phyloP scores from a whole-genome alignment of 2,113 vertebrate species.

The Lepus timidus region DNA sequence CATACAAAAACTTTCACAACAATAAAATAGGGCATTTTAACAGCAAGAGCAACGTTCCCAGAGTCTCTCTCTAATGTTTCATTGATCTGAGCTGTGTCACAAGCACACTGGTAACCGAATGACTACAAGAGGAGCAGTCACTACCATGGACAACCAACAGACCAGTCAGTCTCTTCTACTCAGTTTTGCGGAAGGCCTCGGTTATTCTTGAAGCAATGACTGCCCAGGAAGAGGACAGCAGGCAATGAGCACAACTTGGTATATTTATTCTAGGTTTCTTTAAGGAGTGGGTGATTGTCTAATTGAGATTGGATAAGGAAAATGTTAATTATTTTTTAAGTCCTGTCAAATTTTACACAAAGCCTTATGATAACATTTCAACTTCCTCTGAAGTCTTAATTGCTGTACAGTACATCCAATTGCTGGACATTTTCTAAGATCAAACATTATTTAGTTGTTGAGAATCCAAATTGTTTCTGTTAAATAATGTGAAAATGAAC shows the following conservation, averaged over 20 bases:
- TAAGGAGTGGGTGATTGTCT: not conserved
- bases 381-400: constrained; percentile 16
- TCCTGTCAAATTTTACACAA: not conserved
- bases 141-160: not conserved
- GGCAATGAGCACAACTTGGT: not conserved
- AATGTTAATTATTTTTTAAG: not conserved
- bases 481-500: constrained; percentile 25
- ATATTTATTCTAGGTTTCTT: not conserved
- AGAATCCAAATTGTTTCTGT: not conserved
- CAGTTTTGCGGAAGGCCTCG: not conserved
- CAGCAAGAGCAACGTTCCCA: not conserved
- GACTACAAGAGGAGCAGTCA: not conserved
- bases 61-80: not conserved
- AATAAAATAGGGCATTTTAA: not conserved
- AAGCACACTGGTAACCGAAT: not conserved
- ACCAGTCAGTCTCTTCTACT: not conserved
- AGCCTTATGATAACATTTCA: not conserved
- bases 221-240: not conserved
- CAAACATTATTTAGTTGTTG: not conserved
- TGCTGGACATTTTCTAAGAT: not conserved
- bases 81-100: not conserved
- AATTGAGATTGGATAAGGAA: not conserved
- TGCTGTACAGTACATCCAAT: not conserved
- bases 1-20: not conserved
- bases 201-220: not conserved